A percentile compares a stretch with the other conserved stretches of the same genome.
phyloP scores from a whole-genome alignment of 2,113 vertebrate genomes.

The Thunnus thynnus region DNA sequence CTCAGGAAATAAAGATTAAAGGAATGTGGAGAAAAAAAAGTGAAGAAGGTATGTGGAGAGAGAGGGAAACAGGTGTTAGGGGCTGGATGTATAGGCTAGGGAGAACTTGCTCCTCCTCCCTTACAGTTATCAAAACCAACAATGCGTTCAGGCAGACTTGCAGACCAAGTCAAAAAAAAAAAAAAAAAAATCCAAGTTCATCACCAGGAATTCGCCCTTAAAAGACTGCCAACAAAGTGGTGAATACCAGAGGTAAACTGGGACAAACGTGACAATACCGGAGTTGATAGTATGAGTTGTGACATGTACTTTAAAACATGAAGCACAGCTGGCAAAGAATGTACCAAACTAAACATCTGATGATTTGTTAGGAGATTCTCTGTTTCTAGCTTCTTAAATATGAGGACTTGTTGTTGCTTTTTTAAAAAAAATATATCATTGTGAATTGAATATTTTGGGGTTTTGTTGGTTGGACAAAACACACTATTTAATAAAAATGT shows the following conservation, averaged over 20 bases:
- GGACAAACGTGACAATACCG: too few species aligned
- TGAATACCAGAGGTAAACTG: too few species aligned
- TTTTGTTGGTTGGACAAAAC: too few species aligned
- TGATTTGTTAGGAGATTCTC: too few species aligned
- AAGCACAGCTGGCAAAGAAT: too few species aligned
- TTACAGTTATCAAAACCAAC: background rate
- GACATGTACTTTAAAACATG: background rate
- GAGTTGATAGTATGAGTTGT: background rate
- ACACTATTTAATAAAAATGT: too few species aligned
- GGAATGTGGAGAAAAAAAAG: conserved; percentile 21
- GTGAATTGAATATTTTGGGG: too few species aligned
- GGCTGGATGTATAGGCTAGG: too few species aligned
- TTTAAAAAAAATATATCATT: too few species aligned
- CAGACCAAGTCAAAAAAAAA: background rate
- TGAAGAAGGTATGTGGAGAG: background rate
- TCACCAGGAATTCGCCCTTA: background rate
- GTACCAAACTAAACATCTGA: too few species aligned
- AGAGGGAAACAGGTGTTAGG: conserved; percentile 36
- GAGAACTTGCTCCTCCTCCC: background rate
- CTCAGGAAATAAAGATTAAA: conserved; percentile 17
- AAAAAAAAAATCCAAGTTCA: background rate
- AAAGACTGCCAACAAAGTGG: background rate
- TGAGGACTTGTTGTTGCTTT: too few species aligned
- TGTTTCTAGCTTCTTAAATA: too few species aligned
- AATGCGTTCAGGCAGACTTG: background rate